Conservation (phyloP, 2,113 vertebrate species). For the Leucosticte australis region DNA sequence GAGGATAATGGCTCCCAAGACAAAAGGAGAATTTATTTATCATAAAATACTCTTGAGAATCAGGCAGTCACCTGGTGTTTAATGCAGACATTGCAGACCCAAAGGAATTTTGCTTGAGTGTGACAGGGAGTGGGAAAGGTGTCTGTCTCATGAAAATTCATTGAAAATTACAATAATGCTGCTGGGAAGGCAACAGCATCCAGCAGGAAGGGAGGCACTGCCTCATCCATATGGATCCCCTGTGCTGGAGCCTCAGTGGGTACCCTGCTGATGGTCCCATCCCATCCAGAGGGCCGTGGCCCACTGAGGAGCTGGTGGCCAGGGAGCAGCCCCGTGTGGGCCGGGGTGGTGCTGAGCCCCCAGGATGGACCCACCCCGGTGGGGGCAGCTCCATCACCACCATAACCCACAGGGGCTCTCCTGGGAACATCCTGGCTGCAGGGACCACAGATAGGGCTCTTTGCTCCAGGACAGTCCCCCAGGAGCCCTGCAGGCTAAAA, state of each 20-base stretch:
- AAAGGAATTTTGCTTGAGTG: constrained; percentile 10
- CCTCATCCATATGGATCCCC: background rate
- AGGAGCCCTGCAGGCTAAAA: background rate
- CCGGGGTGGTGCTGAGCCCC: background rate
- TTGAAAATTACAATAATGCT: constrained; percentile 9
- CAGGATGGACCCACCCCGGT: accelerated
- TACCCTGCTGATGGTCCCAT: accelerated
- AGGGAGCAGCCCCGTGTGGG: accelerated
- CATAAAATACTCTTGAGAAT: background rate
- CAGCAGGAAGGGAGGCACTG: background rate
- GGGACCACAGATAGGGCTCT: background rate
- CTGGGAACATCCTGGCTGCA: background rate
- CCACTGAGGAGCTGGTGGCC: accelerated
- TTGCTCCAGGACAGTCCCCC: accelerated
- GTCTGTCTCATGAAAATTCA: constrained; percentile 49
- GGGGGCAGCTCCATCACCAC: background rate
- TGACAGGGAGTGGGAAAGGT: constrained; percentile 1
- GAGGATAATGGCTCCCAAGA: constrained; percentile 29
- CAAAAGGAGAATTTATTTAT: constrained; percentile 14
- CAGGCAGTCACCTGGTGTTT: background rate
- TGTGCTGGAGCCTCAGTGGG: accelerated
- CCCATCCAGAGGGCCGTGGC: accelerated
- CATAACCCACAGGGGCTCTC: accelerated
- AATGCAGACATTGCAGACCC: constrained; percentile 8
- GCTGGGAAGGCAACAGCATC: background rate